phyloP scores from a whole-genome alignment of 2,113 vertebrate species.

The Eulacestoma nigropectus region DNA sequence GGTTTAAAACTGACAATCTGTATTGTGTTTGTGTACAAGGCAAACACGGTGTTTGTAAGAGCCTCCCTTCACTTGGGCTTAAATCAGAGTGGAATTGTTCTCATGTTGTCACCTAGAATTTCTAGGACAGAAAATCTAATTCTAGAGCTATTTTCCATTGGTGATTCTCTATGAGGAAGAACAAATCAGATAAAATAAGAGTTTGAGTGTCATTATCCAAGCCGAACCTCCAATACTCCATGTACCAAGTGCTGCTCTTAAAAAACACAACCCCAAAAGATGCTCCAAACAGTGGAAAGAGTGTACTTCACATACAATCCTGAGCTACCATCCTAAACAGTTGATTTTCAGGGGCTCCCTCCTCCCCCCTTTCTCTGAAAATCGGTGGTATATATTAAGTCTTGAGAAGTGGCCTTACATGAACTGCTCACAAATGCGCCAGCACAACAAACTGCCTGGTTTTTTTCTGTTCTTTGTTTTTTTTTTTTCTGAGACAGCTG shows the following conservation, averaged over 20 bases:
- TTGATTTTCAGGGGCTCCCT: not conserved
- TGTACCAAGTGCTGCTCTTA: not conserved
- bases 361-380: not conserved
- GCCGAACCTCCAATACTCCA: not conserved
- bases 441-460: not conserved
- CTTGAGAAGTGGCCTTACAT: not conserved
- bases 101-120: not conserved
- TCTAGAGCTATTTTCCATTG: not conserved
- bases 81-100: constrained; percentile 6
- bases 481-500: not conserved
- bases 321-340: not conserved
- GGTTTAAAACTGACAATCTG: not conserved
- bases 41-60: not conserved
- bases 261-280: not conserved
- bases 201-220: not conserved
- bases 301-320: not conserved
- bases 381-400: not conserved
- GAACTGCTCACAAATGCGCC: not conserved
- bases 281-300: not conserved
- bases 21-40: not conserved
- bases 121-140: constrained; percentile 22
- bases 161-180: not conserved
- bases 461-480: not conserved
- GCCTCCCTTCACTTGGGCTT: not conserved
- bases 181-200: not conserved